Evolutionary conservation across 2,113 vertebrate genomes (phyloP).

Genomic region (Sceloporus tristichus): DNA sequence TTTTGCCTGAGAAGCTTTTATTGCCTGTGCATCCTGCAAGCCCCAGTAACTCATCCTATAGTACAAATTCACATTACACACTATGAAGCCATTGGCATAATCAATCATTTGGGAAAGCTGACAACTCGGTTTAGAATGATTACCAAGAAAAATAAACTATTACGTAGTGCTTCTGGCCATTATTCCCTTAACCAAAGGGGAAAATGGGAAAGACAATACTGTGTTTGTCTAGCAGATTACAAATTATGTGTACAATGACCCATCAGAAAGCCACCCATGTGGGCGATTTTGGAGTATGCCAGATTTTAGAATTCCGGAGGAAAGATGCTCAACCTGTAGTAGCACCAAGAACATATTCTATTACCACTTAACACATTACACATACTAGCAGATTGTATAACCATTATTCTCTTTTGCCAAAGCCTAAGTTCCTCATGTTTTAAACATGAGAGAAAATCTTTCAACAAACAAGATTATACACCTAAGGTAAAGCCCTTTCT

Average conservation of each 20-base stretch:
- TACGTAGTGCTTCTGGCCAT: neutral
- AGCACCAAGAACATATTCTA: too few relatives aligned
- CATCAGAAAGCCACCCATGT: too few relatives aligned
- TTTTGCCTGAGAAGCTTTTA: slow-evolving; percentile 19
- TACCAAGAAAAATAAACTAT: slow-evolving; percentile 51
- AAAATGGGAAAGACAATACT: neutral
- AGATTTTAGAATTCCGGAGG: too few relatives aligned
- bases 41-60: neutral
- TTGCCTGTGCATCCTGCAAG: neutral
- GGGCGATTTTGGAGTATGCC: too few relatives aligned
- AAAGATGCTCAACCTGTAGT: too few relatives aligned
- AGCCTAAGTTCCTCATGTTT: too few relatives aligned
- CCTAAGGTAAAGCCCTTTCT: too few relatives aligned
- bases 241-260: neutral
- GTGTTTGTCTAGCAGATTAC: neutral
- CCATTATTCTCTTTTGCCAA: too few relatives aligned
- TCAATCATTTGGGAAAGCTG: slow-evolving; percentile 36
- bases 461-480: too few relatives aligned
- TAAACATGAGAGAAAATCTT: too few relatives aligned
- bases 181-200: slow-evolving; percentile 6
- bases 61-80: neutral
- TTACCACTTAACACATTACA: too few relatives aligned
- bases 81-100: slow-evolving; percentile 25
- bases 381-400: too few relatives aligned
- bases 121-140: slow-evolving; percentile 40